phyloP scores from a whole-genome alignment of 2,113 vertebrate species.

The Progne subis region DNA sequence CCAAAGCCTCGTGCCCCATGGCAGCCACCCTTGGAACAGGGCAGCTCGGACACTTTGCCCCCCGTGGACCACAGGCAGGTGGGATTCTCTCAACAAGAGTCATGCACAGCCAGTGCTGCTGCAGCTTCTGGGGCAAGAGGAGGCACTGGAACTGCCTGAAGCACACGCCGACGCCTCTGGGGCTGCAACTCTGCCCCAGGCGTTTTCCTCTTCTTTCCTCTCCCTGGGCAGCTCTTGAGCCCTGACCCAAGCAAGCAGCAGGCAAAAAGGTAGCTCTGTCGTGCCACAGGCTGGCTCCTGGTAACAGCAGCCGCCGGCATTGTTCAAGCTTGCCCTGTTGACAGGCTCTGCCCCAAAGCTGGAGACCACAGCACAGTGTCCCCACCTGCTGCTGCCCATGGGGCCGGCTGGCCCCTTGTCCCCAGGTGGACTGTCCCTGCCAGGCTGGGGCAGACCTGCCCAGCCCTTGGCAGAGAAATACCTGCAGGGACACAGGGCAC shows the following conservation, averaged over 20 bases:
- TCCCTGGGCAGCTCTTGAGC: background rate
- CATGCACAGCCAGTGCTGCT: accelerated
- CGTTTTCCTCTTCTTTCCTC: background rate
- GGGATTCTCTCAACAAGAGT: background rate
- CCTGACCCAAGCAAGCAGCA: accelerated
- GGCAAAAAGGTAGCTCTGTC: background rate
- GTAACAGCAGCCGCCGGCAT: background rate
- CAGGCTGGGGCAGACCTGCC: background rate
- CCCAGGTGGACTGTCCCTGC: background rate
- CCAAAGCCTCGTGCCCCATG: background rate
- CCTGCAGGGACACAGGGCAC: background rate
- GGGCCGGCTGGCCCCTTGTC: background rate
- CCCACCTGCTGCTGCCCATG: background rate
- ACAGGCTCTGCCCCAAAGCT: background rate
- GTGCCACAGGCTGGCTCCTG: background rate
- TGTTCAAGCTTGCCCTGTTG: background rate
- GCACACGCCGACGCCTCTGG: accelerated
- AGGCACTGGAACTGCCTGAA: background rate
- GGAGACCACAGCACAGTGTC: background rate
- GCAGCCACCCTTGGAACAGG: background rate
- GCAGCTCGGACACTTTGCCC: background rate
- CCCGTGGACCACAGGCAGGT: background rate
- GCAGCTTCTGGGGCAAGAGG: background rate
- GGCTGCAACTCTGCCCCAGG: background rate
- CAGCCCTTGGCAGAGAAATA: background rate